Evolutionary conservation across 2,113 vertebrate genomes (phyloP), one percentile per base, ranked within the genome.

Genomic region (Ophiodon elongatus): DNA sequence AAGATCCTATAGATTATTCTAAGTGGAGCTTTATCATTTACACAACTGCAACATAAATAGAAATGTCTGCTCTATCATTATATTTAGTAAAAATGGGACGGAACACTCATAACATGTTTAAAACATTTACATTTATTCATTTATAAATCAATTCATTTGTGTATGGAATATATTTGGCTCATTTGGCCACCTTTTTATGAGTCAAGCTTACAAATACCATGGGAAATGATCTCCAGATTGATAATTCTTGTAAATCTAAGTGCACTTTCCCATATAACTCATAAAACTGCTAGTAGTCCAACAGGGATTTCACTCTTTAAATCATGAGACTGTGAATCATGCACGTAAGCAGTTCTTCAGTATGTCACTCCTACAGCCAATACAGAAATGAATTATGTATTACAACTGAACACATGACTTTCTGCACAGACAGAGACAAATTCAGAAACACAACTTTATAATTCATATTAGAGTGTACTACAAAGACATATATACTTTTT

Each of bases 151-250:
- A 62, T 11, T 39, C 0, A 52, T 65, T 54, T 8, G 0, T 41
- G 69, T 25, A 17, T 56, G n/a, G 3, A 17, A 73, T 73, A 73
- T 27, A 73, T 59, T 43, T 73, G 54, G 15, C 70, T 29, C 23
- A 54, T 70, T 70, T 67, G 13, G 17, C 57, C 31, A n/a, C n/a
- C 7, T 25, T 41, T 41, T 31, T 29, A 67, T 47, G 66, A 52
- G 19, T 54, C 6, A 29, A 47, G 14, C 41, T 63, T 50, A 27
- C 6, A 54, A 11, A 66, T 15, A 76, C 2, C 33, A 23, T 23
- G 33, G 73, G 23, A 64, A 54, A 65, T 52, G 31, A 54, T 69
- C 6, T 2, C 21, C 25, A 54, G n/a, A 62, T n/a, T 47, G 23
- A 60, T 43, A 43, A 17, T 76, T 15, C 45, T 52, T 67, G 19